Evolutionary conservation across 2,888 invertebrate genomes (phyloP), one percentile per base, ranked within the genome.

Genomic region (Blastobasis adustella): DNA sequence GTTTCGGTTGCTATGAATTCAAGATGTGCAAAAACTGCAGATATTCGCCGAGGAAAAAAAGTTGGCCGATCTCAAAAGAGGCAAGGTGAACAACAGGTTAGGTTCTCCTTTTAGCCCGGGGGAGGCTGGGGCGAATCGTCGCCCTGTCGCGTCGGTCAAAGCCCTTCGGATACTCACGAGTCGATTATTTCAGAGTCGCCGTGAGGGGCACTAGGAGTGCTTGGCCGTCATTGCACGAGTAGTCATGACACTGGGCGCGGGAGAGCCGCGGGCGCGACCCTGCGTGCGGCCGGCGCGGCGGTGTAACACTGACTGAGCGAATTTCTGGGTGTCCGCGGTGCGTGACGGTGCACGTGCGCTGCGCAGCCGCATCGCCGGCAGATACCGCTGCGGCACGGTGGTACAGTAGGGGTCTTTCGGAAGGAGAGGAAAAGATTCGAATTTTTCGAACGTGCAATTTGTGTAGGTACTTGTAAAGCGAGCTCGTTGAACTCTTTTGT

Each of bases 341-440:
- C 83, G 83, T 86, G 84, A 85, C 82, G 79, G 70, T 79, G 79
- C 86, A 85, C 84, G 85, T 85, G 86, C 74, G 71, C 67, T 70
- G 76, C 76, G 72, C 74, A 62, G 62, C 75, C 76, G 80, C 80
- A 77, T 74, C 75, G 72, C 62, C 61, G 59, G 55, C 47, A 56
- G 49, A 53, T 54, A 49, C 41, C 39, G 52, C 54, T 48, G 10
- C 9, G 41, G 10, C 45, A 45, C 45, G 23, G 36, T 6, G 4
- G 10, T 8, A 36, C 9, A 23, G 10, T 39, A 6, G n/a, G 39
- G 38, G 23, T 23, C 23, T 1, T 23, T 23, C 23, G 1, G 23
- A 23, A 23, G 3, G 2, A 23, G 23, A 23, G 23, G 23, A 23
- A 23, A 23, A 23, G 3, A 2, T 23, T 23, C 3, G 23, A 23